Evolutionary conservation across 2,888 invertebrate species (phyloP).

Genomic region (Drosophila putrida): DNA sequence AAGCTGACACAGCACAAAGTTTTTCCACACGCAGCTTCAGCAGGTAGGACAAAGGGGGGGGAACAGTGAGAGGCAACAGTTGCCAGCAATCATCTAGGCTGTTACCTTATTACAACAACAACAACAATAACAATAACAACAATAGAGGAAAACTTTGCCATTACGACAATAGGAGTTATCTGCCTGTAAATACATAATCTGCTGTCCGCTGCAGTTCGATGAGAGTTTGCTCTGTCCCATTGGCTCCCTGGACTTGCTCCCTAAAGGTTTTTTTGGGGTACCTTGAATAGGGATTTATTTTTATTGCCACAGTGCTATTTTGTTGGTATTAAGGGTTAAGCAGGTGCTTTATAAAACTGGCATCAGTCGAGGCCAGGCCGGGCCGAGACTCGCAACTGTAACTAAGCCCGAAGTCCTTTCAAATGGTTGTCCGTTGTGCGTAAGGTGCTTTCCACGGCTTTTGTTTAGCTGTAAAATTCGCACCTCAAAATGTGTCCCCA

Average conservation of each 20-base stretch:
- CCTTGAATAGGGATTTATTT: conserved; percentile 77
- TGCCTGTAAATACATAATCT: conserved; percentile 80
- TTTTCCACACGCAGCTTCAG: conserved; percentile 39
- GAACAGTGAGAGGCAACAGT: conserved; percentile 59
- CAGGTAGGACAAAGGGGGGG: neutral
- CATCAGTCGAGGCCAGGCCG: conserved; percentile 36
- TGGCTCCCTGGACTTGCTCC: conserved; percentile 23
- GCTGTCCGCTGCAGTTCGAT: conserved; percentile 49
- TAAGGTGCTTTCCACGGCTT: conserved; percentile 1
- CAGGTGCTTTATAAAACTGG: conserved; percentile 77
- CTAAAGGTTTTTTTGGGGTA: conserved; percentile 54
- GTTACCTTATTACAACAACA: conserved; percentile 70
- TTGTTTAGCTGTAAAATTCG: conserved; percentile 61
- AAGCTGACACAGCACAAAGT: conserved; percentile 69
- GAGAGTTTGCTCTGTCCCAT: conserved; percentile 1
- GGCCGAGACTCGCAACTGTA: conserved; percentile 51
- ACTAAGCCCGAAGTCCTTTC: conserved; percentile 48
- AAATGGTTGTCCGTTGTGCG: conserved; percentile 27
- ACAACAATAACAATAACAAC: conserved; percentile 24
- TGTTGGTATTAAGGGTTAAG: conserved; percentile 71
- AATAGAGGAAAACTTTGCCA: conserved; percentile 60
- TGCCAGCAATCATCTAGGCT: conserved; percentile 76
- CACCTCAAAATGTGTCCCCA: conserved; percentile 77
- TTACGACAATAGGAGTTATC: conserved; percentile 75
- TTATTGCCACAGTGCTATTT: conserved; percentile 65